These are phyloP conservation scores for Cydia pomonella DNA, from an alignment of 1,140 invertebrate species.

Conservation along the genomic window DNA sequence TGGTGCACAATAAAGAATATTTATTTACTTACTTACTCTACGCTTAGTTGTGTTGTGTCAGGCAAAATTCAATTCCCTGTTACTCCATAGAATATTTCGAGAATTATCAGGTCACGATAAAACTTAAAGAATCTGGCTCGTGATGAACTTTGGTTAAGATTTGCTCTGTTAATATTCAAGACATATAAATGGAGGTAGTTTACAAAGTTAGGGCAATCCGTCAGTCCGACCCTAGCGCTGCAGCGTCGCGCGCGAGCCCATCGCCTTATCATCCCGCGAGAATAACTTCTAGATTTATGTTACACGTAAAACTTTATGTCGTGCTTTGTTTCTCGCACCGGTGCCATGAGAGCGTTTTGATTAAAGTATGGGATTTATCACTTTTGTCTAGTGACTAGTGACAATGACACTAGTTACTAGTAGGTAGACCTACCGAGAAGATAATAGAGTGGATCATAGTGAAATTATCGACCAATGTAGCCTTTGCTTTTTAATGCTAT, in stretches of 20 bases:
- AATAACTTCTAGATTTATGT: slow-evolving; percentile 76
- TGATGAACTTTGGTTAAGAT: not conserved
- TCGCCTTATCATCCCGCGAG: slow-evolving; percentile 71
- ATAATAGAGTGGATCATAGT: not conserved
- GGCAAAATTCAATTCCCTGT: not conserved
- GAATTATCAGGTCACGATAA: not conserved
- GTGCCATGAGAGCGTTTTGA: slow-evolving; percentile 27
- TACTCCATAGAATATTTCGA: not conserved
- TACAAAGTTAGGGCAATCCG: slow-evolving; percentile 28
- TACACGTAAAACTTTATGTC: slow-evolving; percentile 75
- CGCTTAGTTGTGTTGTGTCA: not conserved
- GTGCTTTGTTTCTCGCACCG: slow-evolving; percentile 59
- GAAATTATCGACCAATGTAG: no score
- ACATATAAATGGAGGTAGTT: slow-evolving; percentile 6
- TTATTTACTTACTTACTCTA: no score
- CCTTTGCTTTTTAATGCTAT: not conserved
- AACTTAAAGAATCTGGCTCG: not conserved
- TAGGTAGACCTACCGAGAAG: no score
- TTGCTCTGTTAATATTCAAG: slow-evolving; percentile 24
- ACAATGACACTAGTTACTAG: no score
- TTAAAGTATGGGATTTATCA: slow-evolving; percentile 32
- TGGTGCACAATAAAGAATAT: no score
- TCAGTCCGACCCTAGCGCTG: slow-evolving; percentile 30
- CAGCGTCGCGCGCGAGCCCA: slow-evolving; percentile 47
- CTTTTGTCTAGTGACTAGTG: slow-evolving; percentile 26